Evolutionary conservation across 2,888 invertebrate species (phyloP).

Genomic region (Eristalis tenax): DNA sequence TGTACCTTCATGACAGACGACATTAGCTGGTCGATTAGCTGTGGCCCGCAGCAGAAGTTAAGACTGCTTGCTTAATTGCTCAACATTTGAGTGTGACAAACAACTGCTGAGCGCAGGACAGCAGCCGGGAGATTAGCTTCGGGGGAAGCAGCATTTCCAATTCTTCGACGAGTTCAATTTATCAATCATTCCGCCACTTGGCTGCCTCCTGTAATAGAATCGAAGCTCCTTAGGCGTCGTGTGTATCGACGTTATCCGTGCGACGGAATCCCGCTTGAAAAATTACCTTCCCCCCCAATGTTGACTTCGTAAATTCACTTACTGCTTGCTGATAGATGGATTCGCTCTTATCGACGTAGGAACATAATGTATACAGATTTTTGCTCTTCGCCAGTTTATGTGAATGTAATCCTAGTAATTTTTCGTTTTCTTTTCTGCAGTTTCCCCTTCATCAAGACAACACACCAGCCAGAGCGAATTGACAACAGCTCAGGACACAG

Average conservation of each 20-base stretch:
- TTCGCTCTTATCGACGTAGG: neutral
- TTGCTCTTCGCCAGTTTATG: neutral
- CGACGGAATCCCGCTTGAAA: neutral
- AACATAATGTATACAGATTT: neutral
- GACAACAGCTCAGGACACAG: neutral
- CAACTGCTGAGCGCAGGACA: neutral
- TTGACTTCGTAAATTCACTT: slow-evolving; percentile 11
- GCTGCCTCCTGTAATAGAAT: neutral
- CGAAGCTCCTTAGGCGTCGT: slow-evolving; percentile 19
- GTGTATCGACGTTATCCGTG: slow-evolving; percentile 2
- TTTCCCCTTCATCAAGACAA: neutral
- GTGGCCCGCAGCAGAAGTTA: neutral
- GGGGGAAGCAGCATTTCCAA: neutral
- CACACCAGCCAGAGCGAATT: neutral
- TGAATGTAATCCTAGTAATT: slow-evolving; percentile 15
- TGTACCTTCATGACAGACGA: neutral
- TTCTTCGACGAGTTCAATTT: neutral
- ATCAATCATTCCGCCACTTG: slow-evolving; percentile 44
- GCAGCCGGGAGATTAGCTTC: neutral
- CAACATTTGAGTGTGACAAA: neutral
- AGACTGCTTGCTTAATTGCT: neutral
- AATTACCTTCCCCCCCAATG: slow-evolving; percentile 3
- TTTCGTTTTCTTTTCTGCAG: neutral
- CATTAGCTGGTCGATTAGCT: neutral
- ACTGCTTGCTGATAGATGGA: slow-evolving; percentile 18